These are phyloP conservation scores for Equus przewalskii DNA, from an alignment of 2,113 vertebrate species.

Conservation along the genomic window DNA sequence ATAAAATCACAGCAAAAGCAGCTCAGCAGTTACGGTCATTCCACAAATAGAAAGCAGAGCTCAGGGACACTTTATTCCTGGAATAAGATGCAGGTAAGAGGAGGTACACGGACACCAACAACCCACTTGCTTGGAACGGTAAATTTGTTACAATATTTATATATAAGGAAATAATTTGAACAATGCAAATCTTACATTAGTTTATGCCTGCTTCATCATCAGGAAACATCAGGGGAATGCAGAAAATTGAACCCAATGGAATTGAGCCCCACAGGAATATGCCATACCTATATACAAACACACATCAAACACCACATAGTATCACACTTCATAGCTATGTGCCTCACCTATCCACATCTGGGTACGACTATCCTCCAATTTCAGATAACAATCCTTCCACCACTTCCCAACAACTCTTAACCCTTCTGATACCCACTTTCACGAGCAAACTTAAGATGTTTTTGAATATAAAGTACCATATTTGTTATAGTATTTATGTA, in stretches of 20 bases:
- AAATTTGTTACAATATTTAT: background rate
- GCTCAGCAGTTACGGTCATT: background rate
- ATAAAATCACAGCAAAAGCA: background rate
- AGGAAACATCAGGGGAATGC: background rate
- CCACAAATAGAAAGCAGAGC: background rate
- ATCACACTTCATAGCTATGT: background rate
- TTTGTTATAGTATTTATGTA: background rate
- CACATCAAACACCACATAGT: background rate
- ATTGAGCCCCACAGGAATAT: background rate
- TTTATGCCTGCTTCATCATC: background rate
- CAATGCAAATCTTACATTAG: background rate
- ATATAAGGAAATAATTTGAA: background rate
- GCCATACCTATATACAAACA: rapidly evolving
- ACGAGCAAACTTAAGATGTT: background rate
- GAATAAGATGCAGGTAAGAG: background rate
- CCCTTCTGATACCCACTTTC: background rate
- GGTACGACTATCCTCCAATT: background rate
- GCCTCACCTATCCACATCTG: rapidly evolving
- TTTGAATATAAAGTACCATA: background rate
- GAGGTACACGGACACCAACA: rapidly evolving
- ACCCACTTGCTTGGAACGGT: background rate
- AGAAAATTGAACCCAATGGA: background rate
- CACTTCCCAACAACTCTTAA: background rate
- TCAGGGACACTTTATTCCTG: background rate
- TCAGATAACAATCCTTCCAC: background rate